phyloP scores from a whole-genome alignment of 2,113 vertebrate genomes.

The Pollachius pollachius region DNA sequence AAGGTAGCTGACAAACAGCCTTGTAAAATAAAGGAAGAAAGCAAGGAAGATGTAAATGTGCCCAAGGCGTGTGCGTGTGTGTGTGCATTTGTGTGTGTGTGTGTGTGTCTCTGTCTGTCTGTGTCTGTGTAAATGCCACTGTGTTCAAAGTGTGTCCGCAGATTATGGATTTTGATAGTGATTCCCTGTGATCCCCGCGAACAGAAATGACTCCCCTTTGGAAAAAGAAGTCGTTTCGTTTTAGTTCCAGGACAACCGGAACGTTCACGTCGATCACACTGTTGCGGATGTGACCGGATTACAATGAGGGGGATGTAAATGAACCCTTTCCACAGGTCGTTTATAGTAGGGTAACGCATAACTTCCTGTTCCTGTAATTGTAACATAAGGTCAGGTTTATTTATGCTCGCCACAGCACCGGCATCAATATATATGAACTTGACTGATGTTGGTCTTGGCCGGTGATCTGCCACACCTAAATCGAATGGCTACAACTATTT shows the following conservation, averaged over 20 bases:
- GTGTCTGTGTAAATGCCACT: not conserved
- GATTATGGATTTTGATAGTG: slow-evolving; percentile 15
- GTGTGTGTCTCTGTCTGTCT: slow-evolving; percentile 7
- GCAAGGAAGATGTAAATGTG: not conserved
- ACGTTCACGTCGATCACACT: not conserved
- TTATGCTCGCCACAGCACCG: no score
- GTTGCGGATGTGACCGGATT: no score
- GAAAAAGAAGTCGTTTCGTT: slow-evolving; percentile 7
- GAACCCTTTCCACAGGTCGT: no score
- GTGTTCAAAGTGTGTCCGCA: slow-evolving; percentile 6
- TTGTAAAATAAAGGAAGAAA: slow-evolving; percentile 1
- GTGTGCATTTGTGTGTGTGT: slow-evolving; percentile 7
- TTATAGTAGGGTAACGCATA: no score
- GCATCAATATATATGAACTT: no score
- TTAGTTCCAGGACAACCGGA: slow-evolving; percentile 33
- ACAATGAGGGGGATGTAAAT: no score
- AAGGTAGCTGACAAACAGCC: slow-evolving; percentile 3
- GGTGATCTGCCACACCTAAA: no score
- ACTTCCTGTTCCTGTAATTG: no score
- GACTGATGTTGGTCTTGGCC: no score
- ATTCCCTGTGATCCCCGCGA: slow-evolving; percentile 25
- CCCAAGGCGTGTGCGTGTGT: slow-evolving; percentile 1
- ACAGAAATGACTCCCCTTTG: slow-evolving; percentile 15
- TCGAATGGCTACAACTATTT: no score
- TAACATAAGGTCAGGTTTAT: no score